Evolutionary conservation across 2,797 vertebrate genomes (phyloP).

Genomic region (Sternarchorhynchus goeldii): DNA sequence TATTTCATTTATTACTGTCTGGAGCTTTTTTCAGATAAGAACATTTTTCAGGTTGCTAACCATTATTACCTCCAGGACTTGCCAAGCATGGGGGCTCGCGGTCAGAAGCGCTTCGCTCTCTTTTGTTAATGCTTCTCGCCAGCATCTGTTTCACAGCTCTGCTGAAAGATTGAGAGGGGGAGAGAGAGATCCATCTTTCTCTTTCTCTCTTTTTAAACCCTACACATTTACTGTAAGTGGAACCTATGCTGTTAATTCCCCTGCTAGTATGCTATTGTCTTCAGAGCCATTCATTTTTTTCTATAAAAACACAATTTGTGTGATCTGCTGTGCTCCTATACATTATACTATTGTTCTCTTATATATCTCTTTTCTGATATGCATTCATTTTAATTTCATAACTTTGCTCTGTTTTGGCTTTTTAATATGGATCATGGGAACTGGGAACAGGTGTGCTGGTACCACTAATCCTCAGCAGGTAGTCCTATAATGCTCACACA

Average conservation of each 20-base stretch:
- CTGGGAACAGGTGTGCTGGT: constrained; percentile 56
- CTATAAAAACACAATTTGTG: constrained; percentile 21
- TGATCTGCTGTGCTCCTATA: constrained; percentile 9
- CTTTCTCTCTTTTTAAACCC: constrained; percentile 28
- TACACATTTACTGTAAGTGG: constrained; percentile 15
- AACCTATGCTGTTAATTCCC: constrained; percentile 33
- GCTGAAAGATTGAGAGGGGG: constrained; percentile 52
- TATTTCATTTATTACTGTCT: constrained; percentile 82
- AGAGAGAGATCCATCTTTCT: constrained; percentile 50
- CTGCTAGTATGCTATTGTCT: constrained; percentile 8
- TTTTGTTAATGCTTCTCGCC: constrained; percentile 59
- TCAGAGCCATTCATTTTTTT: neutral
- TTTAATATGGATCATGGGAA: constrained; percentile 48
- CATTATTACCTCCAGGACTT: constrained; percentile 76
- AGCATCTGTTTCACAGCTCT: constrained; percentile 59
- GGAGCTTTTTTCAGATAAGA: constrained; percentile 80
- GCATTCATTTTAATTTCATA: constrained; percentile 19
- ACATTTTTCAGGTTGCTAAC: constrained; percentile 83
- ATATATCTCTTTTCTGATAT: neutral
- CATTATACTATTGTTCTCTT: constrained; percentile 8
- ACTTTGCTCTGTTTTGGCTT: constrained; percentile 13
- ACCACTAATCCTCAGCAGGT: constrained; percentile 55
- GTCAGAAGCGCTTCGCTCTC: constrained; percentile 55
- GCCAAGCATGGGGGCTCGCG: constrained; percentile 52
- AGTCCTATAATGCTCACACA: constrained; percentile 54